phyloP scores from a whole-genome alignment of 2,797 vertebrate genomes.

The Aselliscus stoliczkanus region DNA sequence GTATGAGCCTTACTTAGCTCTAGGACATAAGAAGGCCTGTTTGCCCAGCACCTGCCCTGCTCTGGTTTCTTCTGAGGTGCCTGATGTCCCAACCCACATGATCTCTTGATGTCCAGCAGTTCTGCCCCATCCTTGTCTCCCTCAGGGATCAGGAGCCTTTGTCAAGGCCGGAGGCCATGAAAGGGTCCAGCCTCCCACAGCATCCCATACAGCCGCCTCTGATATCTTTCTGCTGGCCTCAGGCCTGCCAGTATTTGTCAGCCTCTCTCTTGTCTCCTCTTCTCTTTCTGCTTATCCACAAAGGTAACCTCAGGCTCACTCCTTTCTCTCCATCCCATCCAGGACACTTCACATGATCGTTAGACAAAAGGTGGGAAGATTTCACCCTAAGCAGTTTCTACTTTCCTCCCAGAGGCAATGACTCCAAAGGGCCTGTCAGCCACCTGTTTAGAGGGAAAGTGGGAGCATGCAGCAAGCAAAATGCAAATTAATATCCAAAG shows the following conservation, averaged over 20 bases:
- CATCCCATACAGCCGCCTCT: neutral
- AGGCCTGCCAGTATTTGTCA: neutral
- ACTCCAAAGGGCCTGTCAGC: neutral
- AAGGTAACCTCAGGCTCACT: neutral
- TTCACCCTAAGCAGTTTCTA: neutral
- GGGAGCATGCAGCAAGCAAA: neutral
- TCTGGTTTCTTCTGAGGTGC: neutral
- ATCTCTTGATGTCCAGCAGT: neutral
- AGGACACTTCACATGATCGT: neutral
- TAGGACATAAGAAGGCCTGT: neutral
- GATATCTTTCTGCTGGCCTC: neutral
- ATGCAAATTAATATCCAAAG: neutral
- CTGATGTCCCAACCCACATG: rapidly evolving
- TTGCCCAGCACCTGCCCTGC: neutral
- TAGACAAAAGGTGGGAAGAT: neutral
- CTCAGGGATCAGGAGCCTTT: neutral
- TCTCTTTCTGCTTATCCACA: neutral
- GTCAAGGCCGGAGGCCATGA: neutral
- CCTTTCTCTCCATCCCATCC: neutral
- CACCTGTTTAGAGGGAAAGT: neutral
- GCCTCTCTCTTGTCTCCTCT: neutral
- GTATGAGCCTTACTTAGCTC: neutral
- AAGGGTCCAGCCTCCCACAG: neutral
- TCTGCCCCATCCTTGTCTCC: neutral
- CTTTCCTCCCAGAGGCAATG: neutral